Evolutionary conservation across 2,888 invertebrate genomes (phyloP).

Genomic region (Caradrina kadenii): DNA sequence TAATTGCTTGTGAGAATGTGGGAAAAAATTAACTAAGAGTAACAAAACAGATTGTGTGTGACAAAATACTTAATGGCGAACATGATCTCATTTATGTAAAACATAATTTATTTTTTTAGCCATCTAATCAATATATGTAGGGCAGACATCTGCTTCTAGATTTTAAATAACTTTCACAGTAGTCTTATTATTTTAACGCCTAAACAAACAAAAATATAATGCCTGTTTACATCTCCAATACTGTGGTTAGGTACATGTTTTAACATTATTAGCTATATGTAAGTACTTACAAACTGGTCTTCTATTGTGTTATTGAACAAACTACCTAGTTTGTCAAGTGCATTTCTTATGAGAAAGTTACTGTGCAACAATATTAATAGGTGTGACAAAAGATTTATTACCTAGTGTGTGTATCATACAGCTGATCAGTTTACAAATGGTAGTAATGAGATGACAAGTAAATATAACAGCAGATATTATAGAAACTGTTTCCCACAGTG

Average conservation of each 20-base stretch:
- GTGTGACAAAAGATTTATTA: slow-evolving; percentile 6
- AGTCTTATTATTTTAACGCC: not conserved
- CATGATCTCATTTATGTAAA: not conserved
- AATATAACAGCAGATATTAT: slow-evolving; percentile 12
- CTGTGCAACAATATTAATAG: not conserved
- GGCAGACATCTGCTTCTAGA: not conserved
- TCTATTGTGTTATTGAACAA: not conserved
- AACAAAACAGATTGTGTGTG: not conserved
- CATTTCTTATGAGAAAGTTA: slow-evolving; percentile 7
- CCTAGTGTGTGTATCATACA: not conserved
- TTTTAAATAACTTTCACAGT: not conserved
- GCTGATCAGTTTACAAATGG: slow-evolving; percentile 28
- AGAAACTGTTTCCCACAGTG: slow-evolving; percentile 47
- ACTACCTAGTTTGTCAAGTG: not conserved
- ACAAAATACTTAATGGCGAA: not conserved
- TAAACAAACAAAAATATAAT: no score
- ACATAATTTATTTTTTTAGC: no score
- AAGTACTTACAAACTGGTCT: no score
- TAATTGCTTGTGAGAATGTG: slow-evolving; percentile 27
- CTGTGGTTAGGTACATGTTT: no score
- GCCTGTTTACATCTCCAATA: no score
- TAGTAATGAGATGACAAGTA: slow-evolving; percentile 12
- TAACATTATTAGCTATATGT: not conserved
- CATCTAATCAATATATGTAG: not conserved
- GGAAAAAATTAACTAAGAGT: slow-evolving; percentile 10